A percentile compares a stretch with the other conserved stretches of the same genome.
Evolutionary conservation across 2,113 vertebrate genomes (phyloP).

Genomic region (Mobula hypostoma): DNA sequence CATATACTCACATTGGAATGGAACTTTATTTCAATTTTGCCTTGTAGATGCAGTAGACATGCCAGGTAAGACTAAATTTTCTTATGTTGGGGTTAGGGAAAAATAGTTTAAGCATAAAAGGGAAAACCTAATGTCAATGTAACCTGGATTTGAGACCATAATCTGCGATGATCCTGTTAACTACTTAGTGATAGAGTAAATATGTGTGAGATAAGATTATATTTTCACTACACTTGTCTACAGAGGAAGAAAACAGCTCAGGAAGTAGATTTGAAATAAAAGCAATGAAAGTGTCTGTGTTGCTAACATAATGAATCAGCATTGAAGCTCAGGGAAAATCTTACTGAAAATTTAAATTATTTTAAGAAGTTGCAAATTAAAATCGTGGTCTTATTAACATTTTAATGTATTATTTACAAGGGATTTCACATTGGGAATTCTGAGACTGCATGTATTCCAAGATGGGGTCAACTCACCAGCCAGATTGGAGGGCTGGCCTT

Average conservation of each 20-base stretch:
- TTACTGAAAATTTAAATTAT: not conserved
- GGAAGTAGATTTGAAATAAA: not conserved
- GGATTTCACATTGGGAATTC: not conserved
- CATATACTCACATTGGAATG: not conserved
- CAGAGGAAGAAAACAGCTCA: not conserved
- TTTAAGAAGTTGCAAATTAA: not conserved
- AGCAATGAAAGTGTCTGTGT: too few species aligned
- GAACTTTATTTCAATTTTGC: not conserved
- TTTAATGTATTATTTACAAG: not conserved
- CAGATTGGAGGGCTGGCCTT: not conserved
- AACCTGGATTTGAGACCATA: conserved; percentile 30
- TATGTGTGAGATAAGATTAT: not conserved
- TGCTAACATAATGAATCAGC: not conserved
- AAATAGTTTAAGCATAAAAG: not conserved
- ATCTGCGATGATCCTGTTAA: conserved; percentile 26
- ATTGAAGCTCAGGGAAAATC: not conserved
- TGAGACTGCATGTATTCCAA: not conserved
- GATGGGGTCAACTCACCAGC: not conserved
- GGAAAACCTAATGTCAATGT: conserved; percentile 20
- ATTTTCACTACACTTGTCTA: not conserved
- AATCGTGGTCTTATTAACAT: not conserved
- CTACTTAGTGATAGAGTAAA: not conserved
- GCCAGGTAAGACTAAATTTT: not conserved
- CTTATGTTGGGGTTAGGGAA: not conserved
- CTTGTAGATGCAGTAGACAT: not conserved